These are phyloP conservation scores for Ciconia boyciana DNA, from an alignment of 2,113 vertebrate species.

Conservation along the genomic window DNA sequence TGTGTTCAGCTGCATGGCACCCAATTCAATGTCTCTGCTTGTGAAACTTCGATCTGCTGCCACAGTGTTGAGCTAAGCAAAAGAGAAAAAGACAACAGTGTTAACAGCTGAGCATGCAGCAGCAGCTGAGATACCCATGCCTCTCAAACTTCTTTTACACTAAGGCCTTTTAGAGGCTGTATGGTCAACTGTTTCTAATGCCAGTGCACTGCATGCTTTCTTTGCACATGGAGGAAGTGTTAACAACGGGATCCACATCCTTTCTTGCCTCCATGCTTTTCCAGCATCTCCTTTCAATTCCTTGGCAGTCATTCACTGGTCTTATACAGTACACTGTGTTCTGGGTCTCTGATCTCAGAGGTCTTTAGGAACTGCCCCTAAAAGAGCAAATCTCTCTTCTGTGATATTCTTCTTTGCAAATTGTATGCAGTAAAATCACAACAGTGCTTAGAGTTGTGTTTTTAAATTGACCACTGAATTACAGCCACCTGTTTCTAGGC, in stretches of 20 bases:
- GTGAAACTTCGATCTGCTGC: slow-evolving; percentile 80
- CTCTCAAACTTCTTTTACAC: neutral
- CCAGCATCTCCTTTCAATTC: neutral
- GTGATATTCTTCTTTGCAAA: neutral
- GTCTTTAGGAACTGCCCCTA: neutral
- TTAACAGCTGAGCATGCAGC: neutral
- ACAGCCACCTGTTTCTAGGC: neutral
- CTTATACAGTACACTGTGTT: neutral
- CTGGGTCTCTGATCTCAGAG: neutral
- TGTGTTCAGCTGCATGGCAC: slow-evolving; percentile 70
- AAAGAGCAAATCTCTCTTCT: neutral
- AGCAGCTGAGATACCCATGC: neutral
- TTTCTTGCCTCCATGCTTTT: neutral
- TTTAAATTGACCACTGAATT: neutral
- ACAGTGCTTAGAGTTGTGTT: neutral
- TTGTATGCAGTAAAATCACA: neutral
- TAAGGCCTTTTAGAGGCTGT: neutral
- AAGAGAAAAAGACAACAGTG: neutral
- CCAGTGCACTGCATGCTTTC: neutral
- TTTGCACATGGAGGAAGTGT: neutral
- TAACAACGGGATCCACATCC: neutral
- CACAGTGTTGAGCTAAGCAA: slow-evolving; percentile 71
- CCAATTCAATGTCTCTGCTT: slow-evolving; percentile 59
- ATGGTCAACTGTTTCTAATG: neutral
- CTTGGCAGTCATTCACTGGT: neutral